Base-by-base conservation (phyloP, 2,888 invertebrate genomes). In the Trichogramma evanescens region DNA sequence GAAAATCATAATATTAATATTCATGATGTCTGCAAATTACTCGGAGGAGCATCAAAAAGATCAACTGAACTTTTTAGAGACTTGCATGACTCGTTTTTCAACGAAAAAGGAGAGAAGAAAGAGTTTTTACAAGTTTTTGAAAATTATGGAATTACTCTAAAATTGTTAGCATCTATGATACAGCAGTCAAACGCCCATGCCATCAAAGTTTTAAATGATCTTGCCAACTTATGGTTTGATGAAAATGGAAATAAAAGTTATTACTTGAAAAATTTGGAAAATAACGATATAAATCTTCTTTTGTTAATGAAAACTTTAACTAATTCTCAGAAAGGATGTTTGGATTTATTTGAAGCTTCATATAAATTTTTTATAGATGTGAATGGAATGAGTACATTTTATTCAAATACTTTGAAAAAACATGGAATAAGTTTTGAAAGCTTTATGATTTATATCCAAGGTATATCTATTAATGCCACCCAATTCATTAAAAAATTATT, bases 51-150 rank as follows among this genome's bases (percentile, higher is more conserved):
- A 58, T 68, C 61, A 46, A 0, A 49, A 10, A 59, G 60, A 46
- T 66, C 69, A 66, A 61, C 65, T 58, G 54, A 68, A 67, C 68
- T 70, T 68, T 72, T 72, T 67, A 61, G 68, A 68, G 64, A 69
- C 13, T 67, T 72, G 4, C 65, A 68, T 67, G 60, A 57, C 52
- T 54, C 65, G 45, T 70, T 69, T 65, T 70, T 72, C 67, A 65
- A 66, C 61, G 58, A 3, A 7, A 5, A 59, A 6, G 63, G 61
- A 51, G 65, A 58, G 26, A 58, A 55, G 52, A 64, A 62, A 1
- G 13, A 56, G 10, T 54, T 50, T 58, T 63, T 67, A 48, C 51
- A 54, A 41, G 52, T 42, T 4, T 45, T 62, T 1, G 54, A 56
- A 63, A 63, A 67, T 61, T 66, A 65, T 63, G 65, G 49, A 63